phyloP scores from a whole-genome alignment of 2,113 vertebrate species.

The Mastomys natalensis region DNA sequence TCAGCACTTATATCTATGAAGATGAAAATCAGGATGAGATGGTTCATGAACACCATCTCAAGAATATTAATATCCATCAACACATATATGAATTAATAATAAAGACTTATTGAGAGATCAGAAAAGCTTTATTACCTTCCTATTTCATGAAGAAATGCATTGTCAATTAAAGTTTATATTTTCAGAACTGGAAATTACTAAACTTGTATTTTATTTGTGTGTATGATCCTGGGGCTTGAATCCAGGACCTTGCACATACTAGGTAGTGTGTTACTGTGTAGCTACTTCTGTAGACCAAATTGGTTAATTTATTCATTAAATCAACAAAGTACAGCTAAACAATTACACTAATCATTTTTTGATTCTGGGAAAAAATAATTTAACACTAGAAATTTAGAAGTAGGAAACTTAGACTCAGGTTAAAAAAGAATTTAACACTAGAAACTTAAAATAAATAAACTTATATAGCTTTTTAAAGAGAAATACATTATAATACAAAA shows the following conservation, averaged over 20 bases:
- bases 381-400: not conserved
- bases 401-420: not conserved
- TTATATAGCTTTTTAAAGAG: not conserved
- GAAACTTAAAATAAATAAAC: constrained; percentile 17
- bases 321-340: constrained; percentile 5
- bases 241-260: not conserved
- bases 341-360: not conserved
- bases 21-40: constrained; percentile 35
- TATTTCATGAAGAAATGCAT: constrained; percentile 39
- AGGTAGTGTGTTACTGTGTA: not conserved
- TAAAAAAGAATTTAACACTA: not conserved
- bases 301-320: constrained; percentile 38
- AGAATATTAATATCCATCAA: constrained; percentile 9
- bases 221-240: not conserved
- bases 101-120: not conserved
- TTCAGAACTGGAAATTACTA: not conserved
- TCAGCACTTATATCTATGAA: constrained; percentile 20
- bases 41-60: not conserved
- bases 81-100: constrained; percentile 37
- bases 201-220: not conserved
- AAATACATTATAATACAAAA: constrained; percentile 1
- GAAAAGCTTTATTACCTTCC: not conserved
- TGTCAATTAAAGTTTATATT: constrained; percentile 45
- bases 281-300: not conserved
- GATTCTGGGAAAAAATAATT: not conserved